Evolutionary conservation across 2,888 invertebrate genomes (phyloP).

Genomic region (Catocala sponsa): DNA sequence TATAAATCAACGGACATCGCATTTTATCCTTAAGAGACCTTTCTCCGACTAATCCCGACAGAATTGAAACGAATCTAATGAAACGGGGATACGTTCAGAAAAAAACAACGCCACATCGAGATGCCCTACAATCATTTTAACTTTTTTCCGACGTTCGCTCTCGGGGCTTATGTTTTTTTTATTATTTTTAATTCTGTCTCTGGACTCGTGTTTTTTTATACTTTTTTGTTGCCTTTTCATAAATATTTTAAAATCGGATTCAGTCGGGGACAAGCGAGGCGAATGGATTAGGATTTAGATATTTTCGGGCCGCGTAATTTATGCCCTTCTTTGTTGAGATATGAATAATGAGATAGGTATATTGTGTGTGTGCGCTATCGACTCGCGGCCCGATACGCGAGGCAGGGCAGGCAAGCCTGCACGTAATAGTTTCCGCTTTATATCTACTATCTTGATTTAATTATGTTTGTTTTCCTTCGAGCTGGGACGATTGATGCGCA

Average conservation of each 20-base stretch:
- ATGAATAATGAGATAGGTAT: constrained; percentile 83
- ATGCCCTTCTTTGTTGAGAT: constrained; percentile 85
- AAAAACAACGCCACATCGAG: constrained; percentile 75
- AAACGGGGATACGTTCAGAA: constrained; percentile 76
- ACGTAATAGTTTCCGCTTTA: constrained; percentile 66
- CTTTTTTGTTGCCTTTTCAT: constrained; percentile 83
- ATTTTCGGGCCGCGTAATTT: constrained; percentile 85
- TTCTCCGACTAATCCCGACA: constrained; percentile 84
- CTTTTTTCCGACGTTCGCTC: constrained; percentile 83
- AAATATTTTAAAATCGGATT: constrained; percentile 88
- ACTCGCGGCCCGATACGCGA: constrained; percentile 50
- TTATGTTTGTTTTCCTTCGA: constrained; percentile 54
- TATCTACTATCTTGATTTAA: constrained; percentile 55
- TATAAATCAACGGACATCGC: constrained; percentile 84
- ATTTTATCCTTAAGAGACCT: constrained; percentile 82
- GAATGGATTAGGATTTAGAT: constrained; percentile 88
- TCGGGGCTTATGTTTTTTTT: constrained; percentile 72
- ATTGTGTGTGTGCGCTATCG: constrained; percentile 69
- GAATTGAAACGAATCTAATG: constrained; percentile 87
- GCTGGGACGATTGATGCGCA: constrained; percentile 48
- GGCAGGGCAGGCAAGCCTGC: constrained; percentile 46
- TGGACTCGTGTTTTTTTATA: constrained; percentile 70
- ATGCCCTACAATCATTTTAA: constrained; percentile 86
- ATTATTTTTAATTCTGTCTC: constrained; percentile 84
- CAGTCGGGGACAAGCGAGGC: constrained; percentile 83